Percentiles rank a stretch among this genome's conserved stretches.
Evolutionary conservation across 2,797 vertebrate species (phyloP).

Genomic region (Melanogrammus aeglefinus): DNA sequence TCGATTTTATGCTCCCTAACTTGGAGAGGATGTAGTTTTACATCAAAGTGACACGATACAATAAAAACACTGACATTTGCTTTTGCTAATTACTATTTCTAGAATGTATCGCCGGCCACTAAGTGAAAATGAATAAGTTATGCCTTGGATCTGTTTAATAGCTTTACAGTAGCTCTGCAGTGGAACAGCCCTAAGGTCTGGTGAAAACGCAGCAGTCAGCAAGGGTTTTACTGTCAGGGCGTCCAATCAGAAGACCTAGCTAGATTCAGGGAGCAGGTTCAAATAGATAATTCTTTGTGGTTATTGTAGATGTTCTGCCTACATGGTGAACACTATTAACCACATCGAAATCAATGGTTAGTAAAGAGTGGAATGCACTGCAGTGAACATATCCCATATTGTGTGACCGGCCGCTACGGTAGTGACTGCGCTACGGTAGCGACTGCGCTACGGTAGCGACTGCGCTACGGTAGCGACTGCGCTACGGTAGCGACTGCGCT

Average conservation of each 20-base stretch:
- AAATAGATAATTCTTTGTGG: conserved; percentile 6
- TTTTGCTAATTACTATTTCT: not conserved
- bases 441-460: not conserved
- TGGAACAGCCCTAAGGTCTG: conserved; percentile 11
- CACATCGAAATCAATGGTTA: conserved; percentile 23
- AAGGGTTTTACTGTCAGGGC: conserved; percentile 32
- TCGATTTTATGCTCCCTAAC: not conserved
- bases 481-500: not conserved
- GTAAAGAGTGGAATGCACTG: conserved; percentile 11
- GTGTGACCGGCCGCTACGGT: not conserved
- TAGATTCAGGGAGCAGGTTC: conserved; percentile 20
- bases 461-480: not conserved
- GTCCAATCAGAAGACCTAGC: conserved; percentile 46
- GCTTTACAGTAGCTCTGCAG: not conserved
- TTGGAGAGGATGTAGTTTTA: not conserved
- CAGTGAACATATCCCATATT: conserved; percentile 11
- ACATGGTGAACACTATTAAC: conserved; percentile 18
- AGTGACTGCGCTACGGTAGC: not conserved
- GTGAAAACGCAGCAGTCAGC: conserved; percentile 46
- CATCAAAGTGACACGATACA: not conserved
- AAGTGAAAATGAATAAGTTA: conserved; percentile 2
- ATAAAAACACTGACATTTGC: not conserved
- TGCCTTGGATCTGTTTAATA: conserved; percentile 3
- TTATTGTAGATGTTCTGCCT: conserved; percentile 32
- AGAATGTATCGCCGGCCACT: not conserved